phyloP scores from a whole-genome alignment of 2,888 invertebrate species.

The Druceiella hillmani region DNA sequence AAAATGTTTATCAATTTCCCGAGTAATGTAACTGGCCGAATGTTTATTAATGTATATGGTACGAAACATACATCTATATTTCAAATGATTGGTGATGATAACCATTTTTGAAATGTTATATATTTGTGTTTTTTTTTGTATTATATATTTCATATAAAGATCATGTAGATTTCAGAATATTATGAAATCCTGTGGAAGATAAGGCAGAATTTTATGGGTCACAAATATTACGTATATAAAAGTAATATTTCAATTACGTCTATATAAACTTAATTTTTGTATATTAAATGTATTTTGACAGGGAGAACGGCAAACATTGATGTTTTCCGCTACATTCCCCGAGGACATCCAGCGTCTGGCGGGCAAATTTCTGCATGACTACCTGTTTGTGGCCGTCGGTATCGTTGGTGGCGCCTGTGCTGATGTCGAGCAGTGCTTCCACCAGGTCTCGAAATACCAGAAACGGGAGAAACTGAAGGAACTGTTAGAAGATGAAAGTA shows the following conservation, averaged over 20 bases:
- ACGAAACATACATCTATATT: too few species aligned
- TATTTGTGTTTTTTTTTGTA: neutral
- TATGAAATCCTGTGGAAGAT: too few species aligned
- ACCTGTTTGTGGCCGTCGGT: conserved; percentile 87
- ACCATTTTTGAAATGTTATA: neutral
- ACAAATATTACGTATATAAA: too few species aligned
- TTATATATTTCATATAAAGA: too few species aligned
- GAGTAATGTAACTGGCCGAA: too few species aligned
- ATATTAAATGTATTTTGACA: conserved; percentile 31
- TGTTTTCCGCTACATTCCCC: conserved; percentile 99
- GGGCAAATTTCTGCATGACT: conserved; percentile 67
- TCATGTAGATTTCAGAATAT: too few species aligned
- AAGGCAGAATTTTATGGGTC: too few species aligned
- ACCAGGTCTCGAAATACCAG: conserved; percentile 62
- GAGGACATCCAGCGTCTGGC: conserved; percentile 92
- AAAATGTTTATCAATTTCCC: too few species aligned
- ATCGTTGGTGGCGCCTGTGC: conserved; percentile 89
- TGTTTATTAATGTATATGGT: too few species aligned
- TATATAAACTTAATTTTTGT: too few species aligned
- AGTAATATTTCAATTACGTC: too few species aligned
- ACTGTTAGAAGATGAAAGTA: conserved; percentile 55
- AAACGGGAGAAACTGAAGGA: conserved; percentile 71
- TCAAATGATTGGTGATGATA: too few species aligned
- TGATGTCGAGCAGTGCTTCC: conserved; percentile 81
- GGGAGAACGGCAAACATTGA: conserved; percentile 89